Percentiles rank a stretch among this genome's conserved stretches.
These are phyloP conservation scores for Rhegmatorhina hoffmannsi DNA, from an alignment of 2,113 vertebrate genomes.

Conservation along the genomic window DNA sequence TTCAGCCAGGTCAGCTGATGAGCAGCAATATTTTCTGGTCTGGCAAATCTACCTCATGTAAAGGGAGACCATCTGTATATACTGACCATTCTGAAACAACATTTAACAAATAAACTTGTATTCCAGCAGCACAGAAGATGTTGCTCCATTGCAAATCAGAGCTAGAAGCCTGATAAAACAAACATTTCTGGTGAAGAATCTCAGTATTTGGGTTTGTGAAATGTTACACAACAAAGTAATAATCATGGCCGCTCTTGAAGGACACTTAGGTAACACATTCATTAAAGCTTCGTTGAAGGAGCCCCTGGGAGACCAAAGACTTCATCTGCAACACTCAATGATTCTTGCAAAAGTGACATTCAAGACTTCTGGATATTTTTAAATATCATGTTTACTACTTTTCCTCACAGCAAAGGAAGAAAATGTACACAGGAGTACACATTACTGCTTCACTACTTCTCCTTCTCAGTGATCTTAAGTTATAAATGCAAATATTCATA, in stretches of 20 bases:
- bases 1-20: neutral
- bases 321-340: neutral
- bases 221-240: slow-evolving; percentile 22
- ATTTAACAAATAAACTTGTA: neutral
- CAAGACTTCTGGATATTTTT: slow-evolving; percentile 26
- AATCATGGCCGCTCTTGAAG: slow-evolving; percentile 30
- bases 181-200: neutral
- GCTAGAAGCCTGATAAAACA: neutral
- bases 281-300: slow-evolving; percentile 47
- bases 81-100: neutral
- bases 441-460: neutral
- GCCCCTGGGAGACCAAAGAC: slow-evolving; percentile 44
- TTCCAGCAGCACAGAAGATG: neutral
- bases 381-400: slow-evolving; percentile 24
- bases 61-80: neutral
- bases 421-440: neutral
- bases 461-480: neutral
- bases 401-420: neutral
- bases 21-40: neutral
- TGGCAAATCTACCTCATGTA: neutral
- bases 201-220: slow-evolving; percentile 16
- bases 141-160: neutral
- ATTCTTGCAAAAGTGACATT: slow-evolving; percentile 11
- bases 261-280: slow-evolving; percentile 40
- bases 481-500: neutral